Evolutionary conservation across 2,113 vertebrate species (phyloP).

Genomic region (Centropristis striata): DNA sequence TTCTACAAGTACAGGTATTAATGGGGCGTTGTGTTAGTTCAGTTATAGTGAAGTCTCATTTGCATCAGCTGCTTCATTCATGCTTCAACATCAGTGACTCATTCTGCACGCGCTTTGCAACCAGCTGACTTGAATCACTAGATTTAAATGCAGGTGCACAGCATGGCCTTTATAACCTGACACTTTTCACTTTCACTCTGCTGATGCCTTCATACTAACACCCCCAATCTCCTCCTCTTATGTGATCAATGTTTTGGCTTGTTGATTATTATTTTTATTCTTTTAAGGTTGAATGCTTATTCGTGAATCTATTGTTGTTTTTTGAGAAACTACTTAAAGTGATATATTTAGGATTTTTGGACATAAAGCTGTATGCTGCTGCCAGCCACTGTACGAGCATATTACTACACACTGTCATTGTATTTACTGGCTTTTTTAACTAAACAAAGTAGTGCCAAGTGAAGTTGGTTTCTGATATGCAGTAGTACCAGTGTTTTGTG

Average conservation of each 20-base stretch:
- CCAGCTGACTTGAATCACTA: not conserved
- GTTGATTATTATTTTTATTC: not conserved
- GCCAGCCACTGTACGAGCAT: too few species aligned
- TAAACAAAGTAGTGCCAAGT: too few species aligned
- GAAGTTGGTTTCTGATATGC: too few species aligned
- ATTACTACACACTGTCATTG: too few species aligned
- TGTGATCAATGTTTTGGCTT: not conserved
- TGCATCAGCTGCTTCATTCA: not conserved
- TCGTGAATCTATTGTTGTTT: not conserved
- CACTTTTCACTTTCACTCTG: not conserved
- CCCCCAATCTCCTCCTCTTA: too few species aligned
- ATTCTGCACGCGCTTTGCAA: not conserved
- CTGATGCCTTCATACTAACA: not conserved
- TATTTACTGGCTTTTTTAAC: too few species aligned
- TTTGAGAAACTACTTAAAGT: too few species aligned
- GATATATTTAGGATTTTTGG: too few species aligned
- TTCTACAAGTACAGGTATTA: not conserved
- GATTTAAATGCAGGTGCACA: not conserved
- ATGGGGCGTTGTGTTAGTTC: not conserved
- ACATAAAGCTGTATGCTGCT: too few species aligned
- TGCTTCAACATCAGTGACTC: conserved; percentile 6
- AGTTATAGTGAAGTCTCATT: not conserved
- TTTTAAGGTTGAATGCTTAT: not conserved
- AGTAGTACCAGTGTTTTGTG: too few species aligned
- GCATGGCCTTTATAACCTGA: not conserved